Evolutionary conservation across 2,113 vertebrate genomes (phyloP), one percentile per base, ranked within the genome.

Genomic region (Dunckerocampus dactyliophorus): DNA sequence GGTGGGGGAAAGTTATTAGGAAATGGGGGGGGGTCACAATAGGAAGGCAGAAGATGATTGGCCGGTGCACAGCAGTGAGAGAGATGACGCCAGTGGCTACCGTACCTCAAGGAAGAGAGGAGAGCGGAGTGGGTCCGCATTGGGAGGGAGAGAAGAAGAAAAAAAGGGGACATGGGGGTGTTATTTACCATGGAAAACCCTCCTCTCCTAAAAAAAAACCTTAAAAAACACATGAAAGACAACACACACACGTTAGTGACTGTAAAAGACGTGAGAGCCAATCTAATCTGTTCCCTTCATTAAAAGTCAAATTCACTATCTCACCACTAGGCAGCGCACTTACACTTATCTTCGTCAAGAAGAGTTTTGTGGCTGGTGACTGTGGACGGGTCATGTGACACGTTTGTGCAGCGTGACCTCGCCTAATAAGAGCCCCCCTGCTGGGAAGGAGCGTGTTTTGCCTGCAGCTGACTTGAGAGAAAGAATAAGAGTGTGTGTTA

Each of bases 81-180:
- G 48, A 82, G 73, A 66, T 50, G 70, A 81, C 17, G 60, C 60
- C 65, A 69, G 84, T 83, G 82, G 75, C 84, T 85, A 82, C 80
- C 65, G 56, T 89, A 89, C 87, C 87, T 89, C 87, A 80, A 77
- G 74, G 85, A 82, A 85, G 82, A 76, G 76, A 82, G 82, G 81
- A 84, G 84, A 86, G 84, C 65, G 81, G 81, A 80, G 68, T 59
- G 77, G 74, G 75, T 84, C 82, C 17, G 84, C 85, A 80, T 67
- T 57, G 65, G 71, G 75, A 74, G 52, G 71, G 62, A 80, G 75
- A 72, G 65, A 60, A 76, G 67, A 85, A 78, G 37, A 71, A 80
- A 70, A 82, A 43, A 75, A 72, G 19, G 66, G 73, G 14, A 74
- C 67, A 80, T 65, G 64, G 69, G 71, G 31, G 31, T 20, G 70